Evolutionary conservation across 2,888 invertebrate species (phyloP).

Genomic region (Morpho helenor): DNA sequence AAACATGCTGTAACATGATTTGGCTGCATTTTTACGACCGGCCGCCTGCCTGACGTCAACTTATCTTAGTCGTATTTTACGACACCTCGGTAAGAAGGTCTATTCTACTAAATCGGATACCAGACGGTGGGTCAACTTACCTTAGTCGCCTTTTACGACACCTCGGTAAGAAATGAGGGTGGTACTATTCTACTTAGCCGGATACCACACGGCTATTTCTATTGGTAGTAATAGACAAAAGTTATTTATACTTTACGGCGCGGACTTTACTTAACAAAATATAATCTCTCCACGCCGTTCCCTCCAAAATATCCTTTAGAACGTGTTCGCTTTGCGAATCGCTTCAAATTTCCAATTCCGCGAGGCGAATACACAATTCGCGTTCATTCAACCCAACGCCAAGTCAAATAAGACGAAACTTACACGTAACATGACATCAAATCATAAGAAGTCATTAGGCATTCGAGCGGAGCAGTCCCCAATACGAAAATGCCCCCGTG

Average conservation of each 20-base stretch:
- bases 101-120: too few relatives aligned
- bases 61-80: too few relatives aligned
- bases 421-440: conserved; percentile 70
- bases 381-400: conserved; percentile 39
- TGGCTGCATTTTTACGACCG: too few relatives aligned
- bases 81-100: too few relatives aligned
- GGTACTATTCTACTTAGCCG: too few relatives aligned
- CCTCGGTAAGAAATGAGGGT: too few relatives aligned
- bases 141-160: too few relatives aligned
- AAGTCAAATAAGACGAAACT: conserved; percentile 59
- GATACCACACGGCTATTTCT: too few relatives aligned
- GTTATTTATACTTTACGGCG: neutral
- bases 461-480: conserved; percentile 63
- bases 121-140: too few relatives aligned
- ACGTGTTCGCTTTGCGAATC: conserved; percentile 36
- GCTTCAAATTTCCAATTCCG: conserved; percentile 34
- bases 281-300: conserved; percentile 15
- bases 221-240: too few relatives aligned
- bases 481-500: conserved; percentile 61
- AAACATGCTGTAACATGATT: too few relatives aligned
- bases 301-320: conserved; percentile 15
- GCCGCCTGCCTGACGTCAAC: too few relatives aligned
- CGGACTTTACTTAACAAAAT: conserved; percentile 5
- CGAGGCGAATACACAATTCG: conserved; percentile 38
- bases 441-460: conserved; percentile 77